Evolutionary conservation across 2,113 vertebrate species (phyloP).

Genomic region (Marcusenius ussheri): DNA sequence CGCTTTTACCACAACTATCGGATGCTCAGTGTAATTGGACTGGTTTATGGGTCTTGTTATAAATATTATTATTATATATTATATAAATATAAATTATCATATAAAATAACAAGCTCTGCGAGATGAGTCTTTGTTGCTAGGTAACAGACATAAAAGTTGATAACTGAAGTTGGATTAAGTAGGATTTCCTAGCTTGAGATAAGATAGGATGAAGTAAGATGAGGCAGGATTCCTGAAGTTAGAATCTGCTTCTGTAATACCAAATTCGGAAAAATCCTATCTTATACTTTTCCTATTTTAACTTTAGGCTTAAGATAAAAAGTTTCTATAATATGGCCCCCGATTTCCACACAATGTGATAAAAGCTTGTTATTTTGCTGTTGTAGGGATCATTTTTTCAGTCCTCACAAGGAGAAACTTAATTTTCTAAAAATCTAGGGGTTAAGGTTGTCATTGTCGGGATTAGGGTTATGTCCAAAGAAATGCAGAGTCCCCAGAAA

Average conservation of each 20-base stretch:
- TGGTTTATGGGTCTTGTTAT: neutral
- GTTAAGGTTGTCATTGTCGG: neutral
- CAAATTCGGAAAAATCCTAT: neutral
- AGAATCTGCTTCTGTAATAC: neutral
- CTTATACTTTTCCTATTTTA: neutral
- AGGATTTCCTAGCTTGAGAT: neutral
- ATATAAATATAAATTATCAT: neutral
- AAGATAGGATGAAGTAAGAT: neutral
- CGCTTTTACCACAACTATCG: neutral
- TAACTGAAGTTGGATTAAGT: neutral
- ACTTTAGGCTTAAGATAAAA: neutral
- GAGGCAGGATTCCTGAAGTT: neutral
- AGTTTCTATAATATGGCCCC: neutral
- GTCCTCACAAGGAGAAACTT: neutral
- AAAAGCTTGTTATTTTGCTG: neutral
- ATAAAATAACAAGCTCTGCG: too few relatives aligned
- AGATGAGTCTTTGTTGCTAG: too few relatives aligned
- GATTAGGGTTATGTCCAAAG: neutral
- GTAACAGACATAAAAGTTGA: neutral
- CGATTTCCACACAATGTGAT: neutral
- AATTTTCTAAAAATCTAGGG: neutral
- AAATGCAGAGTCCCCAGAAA: neutral
- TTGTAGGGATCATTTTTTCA: neutral
- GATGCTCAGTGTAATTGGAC: neutral
- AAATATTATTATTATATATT: neutral